A percentile compares a stretch with the other conserved stretches of the same genome.
Evolutionary conservation across 1,140 invertebrate genomes (phyloP).

Genomic region (Achatina immaculata): DNA sequence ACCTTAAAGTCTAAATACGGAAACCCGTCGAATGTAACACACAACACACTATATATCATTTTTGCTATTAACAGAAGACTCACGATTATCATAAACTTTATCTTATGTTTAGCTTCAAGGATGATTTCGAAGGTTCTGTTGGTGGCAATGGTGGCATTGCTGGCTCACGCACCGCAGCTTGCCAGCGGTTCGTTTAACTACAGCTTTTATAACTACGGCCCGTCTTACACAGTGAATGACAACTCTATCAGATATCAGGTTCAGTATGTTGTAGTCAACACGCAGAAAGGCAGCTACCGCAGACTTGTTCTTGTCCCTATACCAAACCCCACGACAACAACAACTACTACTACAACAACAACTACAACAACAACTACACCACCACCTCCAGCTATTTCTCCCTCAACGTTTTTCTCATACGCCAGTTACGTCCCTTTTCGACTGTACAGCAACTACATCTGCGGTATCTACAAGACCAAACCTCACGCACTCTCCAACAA

Average conservation of each 20-base stretch:
- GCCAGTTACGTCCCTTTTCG: background rate
- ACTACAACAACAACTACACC: background rate
- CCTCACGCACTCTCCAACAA: background rate
- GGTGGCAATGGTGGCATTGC: background rate
- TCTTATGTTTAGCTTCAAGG: background rate
- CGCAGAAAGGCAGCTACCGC: background rate
- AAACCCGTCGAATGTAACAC: too few relatives aligned
- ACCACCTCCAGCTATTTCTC: background rate
- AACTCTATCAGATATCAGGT: background rate
- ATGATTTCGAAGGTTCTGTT: background rate
- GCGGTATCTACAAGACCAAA: background rate
- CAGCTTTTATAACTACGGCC: background rate
- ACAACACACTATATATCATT: too few relatives aligned
- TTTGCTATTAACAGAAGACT: too few relatives aligned
- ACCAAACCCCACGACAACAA: background rate
- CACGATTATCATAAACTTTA: background rate
- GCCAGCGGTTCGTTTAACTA: background rate
- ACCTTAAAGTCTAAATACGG: too few relatives aligned
- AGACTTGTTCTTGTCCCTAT: background rate
- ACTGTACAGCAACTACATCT: constrained; percentile 20
- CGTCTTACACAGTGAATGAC: background rate
- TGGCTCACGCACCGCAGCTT: background rate
- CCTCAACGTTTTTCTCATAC: background rate
- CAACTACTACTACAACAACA: background rate
- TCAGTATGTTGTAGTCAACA: background rate